Evolutionary conservation across 2,113 vertebrate species (phyloP), one percentile per base, ranked within the genome.

Genomic region (Clarias magur): DNA sequence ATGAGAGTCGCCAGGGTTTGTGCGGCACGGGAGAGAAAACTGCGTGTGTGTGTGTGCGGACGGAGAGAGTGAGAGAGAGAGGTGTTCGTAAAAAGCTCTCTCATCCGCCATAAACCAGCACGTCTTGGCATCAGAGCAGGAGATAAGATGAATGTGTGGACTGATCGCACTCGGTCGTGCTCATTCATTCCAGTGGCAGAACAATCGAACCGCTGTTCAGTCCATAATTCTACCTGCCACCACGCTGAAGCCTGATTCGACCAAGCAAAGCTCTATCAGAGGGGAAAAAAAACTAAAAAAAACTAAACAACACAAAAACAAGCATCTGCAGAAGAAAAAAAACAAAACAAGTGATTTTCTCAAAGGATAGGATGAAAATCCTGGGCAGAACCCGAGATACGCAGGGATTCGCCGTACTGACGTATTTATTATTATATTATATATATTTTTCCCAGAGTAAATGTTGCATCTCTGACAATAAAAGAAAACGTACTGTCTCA

Each of bases 101-200:
- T 81, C 65, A 4, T 23, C 48, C 53, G 30, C 67, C 59, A 72
- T 88, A 86, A 88, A 90, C 63, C 81, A 48, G 73, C 82, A 65
- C 56, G 42, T 83, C 56, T 76, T 68, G 82, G 82, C 88, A 81
- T 81, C 9, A 86, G 79, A 86, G 88, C 54, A 85, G 80, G 86
- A 86, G 88, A 88, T 85, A 85, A 90, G 89, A 92, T 87, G 76
- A 91, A 89, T 88, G 88, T 87, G 67, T 38, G 73, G 82, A 82
- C 67, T 76, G 87, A 90, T 91, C 67, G 78, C 75, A 84, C 85
- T 15, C 53, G 65, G 75, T 78, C 80, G 76, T 53, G 81, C 89
- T 90, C 87, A 88, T 89, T 90, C 88, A 86, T 85, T 84, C 88
- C 87, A 34, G 27, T 38, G 60, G 88, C 87, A 83, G 88, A 80